Percentiles rank a stretch among this genome's conserved stretches.
Evolutionary conservation across 2,888 invertebrate genomes (phyloP).

Genomic region (Chrysolina haemoptera): DNA sequence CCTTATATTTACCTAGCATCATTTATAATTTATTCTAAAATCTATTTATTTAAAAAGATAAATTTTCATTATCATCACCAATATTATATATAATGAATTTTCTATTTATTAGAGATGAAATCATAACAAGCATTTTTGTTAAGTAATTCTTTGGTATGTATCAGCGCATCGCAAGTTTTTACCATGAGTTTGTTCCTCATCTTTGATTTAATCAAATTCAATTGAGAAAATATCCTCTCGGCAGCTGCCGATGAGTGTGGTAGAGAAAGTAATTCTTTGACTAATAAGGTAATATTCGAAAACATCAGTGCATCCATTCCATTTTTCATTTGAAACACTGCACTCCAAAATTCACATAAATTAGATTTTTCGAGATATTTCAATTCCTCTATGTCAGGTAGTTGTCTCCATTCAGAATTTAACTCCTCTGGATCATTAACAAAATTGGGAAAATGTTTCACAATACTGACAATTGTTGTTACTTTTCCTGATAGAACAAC

Average conservation of each 20-base stretch:
- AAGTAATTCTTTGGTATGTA: slow-evolving; percentile 31
- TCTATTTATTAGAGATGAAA: too few species aligned
- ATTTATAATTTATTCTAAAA: too few species aligned
- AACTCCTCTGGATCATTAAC: slow-evolving; percentile 22
- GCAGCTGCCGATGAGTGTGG: slow-evolving; percentile 38
- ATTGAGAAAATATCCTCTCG: slow-evolving; percentile 35
- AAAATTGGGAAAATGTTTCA: slow-evolving; percentile 21
- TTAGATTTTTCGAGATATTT: slow-evolving; percentile 1
- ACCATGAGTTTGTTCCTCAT: slow-evolving; percentile 29
- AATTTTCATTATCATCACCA: too few species aligned
- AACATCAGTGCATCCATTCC: slow-evolving; percentile 27
- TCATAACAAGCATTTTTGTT: slow-evolving; percentile 9
- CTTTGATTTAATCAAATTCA: slow-evolving; percentile 35
- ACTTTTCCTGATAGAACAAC: slow-evolving; percentile 25
- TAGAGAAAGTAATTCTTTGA: slow-evolving; percentile 24
- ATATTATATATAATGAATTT: too few species aligned
- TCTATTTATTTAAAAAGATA: too few species aligned
- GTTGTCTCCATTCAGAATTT: slow-evolving; percentile 30
- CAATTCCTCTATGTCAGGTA: slow-evolving; percentile 21
- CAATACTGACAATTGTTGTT: slow-evolving; percentile 26
- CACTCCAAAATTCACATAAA: slow-evolving; percentile 25
- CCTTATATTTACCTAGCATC: too few species aligned
- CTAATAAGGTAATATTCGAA: slow-evolving; percentile 23
- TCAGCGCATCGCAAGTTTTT: slow-evolving; percentile 22
- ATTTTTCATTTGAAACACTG: slow-evolving; percentile 26